Conservation (phyloP, 92 coral and sea anemone genomes). For the Phenganax stokvisi region DNA sequence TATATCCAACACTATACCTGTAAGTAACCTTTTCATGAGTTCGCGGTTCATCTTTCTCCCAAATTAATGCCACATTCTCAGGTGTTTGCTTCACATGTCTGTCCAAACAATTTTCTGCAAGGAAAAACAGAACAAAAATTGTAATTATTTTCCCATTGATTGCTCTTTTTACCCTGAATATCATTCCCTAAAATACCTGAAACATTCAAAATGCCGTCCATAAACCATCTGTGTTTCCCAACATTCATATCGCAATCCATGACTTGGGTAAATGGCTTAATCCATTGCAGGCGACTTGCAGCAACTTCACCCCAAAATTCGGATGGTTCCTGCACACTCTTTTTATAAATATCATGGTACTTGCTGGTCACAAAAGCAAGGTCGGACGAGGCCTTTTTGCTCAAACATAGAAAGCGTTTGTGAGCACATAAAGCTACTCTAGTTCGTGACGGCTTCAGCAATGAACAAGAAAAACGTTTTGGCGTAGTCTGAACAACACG, state of each 20-base stretch:
- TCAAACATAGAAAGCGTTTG: conserved; percentile 5
- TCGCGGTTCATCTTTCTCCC: conserved; percentile 99
- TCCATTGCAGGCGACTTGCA: conserved; percentile 73
- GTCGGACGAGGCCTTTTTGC: conserved; percentile 47
- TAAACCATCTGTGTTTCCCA: conserved; percentile 85
- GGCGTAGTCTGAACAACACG: background rate
- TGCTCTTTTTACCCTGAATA: background rate
- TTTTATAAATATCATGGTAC: conserved; percentile 61
- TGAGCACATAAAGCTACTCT: background rate
- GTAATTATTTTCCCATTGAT: background rate
- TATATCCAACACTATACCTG: conserved; percentile 33
- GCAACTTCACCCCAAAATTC: conserved; percentile 95
- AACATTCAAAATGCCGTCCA: conserved; percentile 85
- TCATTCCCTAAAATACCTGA: conserved; percentile 50
- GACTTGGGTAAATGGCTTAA: conserved; percentile 73
- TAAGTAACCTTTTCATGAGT: conserved; percentile 77
- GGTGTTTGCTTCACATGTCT: conserved; percentile 67
- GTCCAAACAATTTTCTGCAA: conserved; percentile 88
- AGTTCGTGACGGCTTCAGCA: background rate
- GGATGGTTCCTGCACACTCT: conserved; percentile 70
- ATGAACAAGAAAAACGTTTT: background rate
- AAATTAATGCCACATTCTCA: conserved; percentile 77
- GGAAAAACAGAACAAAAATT: background rate
- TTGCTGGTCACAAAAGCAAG: conserved; percentile 79
- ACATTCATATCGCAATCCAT: conserved; percentile 82